Percentiles rank a stretch among this genome's conserved stretches.
These are phyloP conservation scores for Idris sp. DNA, from an alignment of 1,140 invertebrate species.

Conservation along the genomic window DNA sequence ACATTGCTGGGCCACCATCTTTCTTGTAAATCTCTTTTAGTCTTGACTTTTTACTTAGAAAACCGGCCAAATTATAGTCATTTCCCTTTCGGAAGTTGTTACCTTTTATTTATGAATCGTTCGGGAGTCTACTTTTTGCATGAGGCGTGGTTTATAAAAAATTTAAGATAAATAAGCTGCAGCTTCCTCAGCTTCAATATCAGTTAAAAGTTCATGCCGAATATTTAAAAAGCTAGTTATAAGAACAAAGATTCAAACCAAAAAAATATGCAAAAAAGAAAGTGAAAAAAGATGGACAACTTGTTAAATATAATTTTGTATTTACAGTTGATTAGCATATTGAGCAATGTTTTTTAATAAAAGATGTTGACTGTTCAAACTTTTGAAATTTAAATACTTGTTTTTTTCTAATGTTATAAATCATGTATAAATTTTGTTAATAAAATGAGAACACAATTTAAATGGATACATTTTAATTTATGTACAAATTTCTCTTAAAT, in stretches of 20 bases:
- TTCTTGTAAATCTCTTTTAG: conserved; percentile 50
- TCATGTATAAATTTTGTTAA: too few species aligned
- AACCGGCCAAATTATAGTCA: conserved; percentile 43
- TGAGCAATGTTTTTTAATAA: too few species aligned
- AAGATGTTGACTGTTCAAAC: too few species aligned
- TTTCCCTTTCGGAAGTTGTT: conserved; percentile 58
- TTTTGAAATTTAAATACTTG: too few species aligned
- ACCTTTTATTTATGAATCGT: conserved; percentile 55
- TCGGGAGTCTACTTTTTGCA: conserved; percentile 9
- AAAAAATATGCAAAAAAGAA: neutral
- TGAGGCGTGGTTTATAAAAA: conserved; percentile 14
- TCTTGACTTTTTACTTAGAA: conserved; percentile 48
- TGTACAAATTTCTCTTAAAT: too few species aligned
- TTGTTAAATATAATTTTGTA: too few species aligned
- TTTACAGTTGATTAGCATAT: too few species aligned
- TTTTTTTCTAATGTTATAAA: too few species aligned
- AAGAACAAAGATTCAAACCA: neutral
- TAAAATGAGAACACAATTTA: too few species aligned
- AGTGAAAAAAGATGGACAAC: too few species aligned
- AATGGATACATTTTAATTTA: too few species aligned
- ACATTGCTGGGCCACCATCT: conserved; percentile 43
- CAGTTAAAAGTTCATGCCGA: conserved; percentile 8
- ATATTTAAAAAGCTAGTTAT: neutral
- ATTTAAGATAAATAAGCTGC: conserved; percentile 31
- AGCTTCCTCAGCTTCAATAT: conserved; percentile 7